Base-by-base conservation (phyloP, 1,140 invertebrate genomes). In the Tribolium castaneum region DNA sequence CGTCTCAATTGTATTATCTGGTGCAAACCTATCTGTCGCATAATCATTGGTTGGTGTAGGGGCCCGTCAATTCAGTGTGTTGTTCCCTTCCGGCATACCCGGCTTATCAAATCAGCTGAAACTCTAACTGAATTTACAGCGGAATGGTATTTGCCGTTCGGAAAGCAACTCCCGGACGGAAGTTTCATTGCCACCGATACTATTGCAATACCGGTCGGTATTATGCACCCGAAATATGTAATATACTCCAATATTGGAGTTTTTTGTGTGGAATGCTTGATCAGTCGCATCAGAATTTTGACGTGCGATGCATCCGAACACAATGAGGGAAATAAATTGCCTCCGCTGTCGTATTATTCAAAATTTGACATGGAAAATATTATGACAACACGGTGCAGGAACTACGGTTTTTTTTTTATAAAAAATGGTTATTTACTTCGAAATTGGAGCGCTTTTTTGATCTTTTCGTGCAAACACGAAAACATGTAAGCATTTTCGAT, bases 31-130 rank as follows among this genome's bases (percentile, higher is more conserved):
- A 66, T 66, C 59, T 66, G 59, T 66, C 59, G 59, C 59, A 66
- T 66, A 66, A 66, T 66, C 59, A 66, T 66, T 66, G 59, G 59
- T 30, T 66, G 54, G 59, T 66, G 59, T 39, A 66, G 6, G 34
- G 59, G 1, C 12, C 59, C 59, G 59, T 66, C 59, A 66, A 66
- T 66, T 66, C 59, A 16, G 30, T 35, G 59, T 66, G 59, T 66
- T 66, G 59, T 66, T 66, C 59, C 59, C 59, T 66, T 66, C 59
- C 59, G 59, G 59, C 59, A 30, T 66, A 66, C 59, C 59, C 59
- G 30, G 59, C 59, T 66, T 66, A 66, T 66, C 59, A 66, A 66
- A 66, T 66, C 59, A 66, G 59, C 59, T 35, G 59, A 66, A 66
- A 66, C 59, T 66, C 59, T 66, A 66, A 66, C 59, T 66, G 59